Evolutionary conservation across 2,888 invertebrate genomes (phyloP), one percentile per base, ranked within the genome.

Genomic region (Entomobrya multifasciata): DNA sequence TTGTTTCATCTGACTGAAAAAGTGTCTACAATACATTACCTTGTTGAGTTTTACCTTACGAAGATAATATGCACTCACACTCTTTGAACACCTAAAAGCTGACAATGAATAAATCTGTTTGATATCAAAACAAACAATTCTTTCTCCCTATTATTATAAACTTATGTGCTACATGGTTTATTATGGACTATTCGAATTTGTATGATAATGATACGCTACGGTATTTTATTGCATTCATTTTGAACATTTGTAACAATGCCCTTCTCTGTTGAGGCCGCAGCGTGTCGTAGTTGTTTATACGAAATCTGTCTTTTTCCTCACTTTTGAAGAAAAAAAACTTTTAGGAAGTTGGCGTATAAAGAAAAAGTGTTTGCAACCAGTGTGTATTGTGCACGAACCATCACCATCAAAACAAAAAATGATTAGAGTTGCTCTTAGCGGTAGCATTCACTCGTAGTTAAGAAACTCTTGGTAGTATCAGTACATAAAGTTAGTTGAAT

Each of bases 21-120:
- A 6, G 36, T 36, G 36, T 8, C 36, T 36, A 36, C 36, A 36
- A 36, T 36, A 36, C 8, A 36, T 36, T 8, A 36, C 8, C 36
- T 36, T 36, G 36, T 36, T 36, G 36, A 36, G n/a, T n/a, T n/a
- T n/a, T n/a, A n/a, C n/a, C n/a, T 8, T 36, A 36, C 4, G 8
- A 36, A 8, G 4, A 36, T 36, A 36, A 36, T 6, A 36, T 36
- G 36, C 36, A 36, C 8, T 36, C 36, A 36, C n/a, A n/a, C n/a
- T 36, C 36, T 4, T 36, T 8, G 36, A 6, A 8, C 36, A 36
- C 36, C 36, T 44, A 70, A 70, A 70, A n/a, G 17, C 15, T n/a
- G 17, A 52, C 55, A 72, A 67, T 70, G 57, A 78, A 78, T 85
- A 85, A 85, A 47, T 78, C 84, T 44, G 57, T 85, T 85, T 70